Percentiles rank a stretch among this genome's conserved stretches.
phyloP scores from a whole-genome alignment of 2,797 vertebrate species.

The Pitangus sulphuratus region DNA sequence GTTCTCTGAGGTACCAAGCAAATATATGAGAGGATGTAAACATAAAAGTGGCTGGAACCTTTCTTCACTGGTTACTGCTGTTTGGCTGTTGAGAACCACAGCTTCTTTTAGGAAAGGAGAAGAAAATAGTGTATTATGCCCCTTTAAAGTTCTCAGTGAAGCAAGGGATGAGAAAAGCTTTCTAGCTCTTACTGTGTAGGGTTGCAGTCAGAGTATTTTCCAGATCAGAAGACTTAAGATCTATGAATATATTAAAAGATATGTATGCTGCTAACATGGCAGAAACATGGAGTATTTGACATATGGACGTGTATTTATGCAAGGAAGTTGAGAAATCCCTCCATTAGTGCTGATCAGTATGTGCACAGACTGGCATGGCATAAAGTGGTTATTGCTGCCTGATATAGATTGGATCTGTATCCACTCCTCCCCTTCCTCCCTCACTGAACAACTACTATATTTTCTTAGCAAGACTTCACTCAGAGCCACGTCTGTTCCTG shows the following conservation, averaged over 20 bases:
- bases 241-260: not conserved
- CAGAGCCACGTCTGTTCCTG: not conserved
- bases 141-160: not conserved
- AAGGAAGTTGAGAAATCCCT: not conserved
- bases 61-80: not conserved
- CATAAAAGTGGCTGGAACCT: not conserved
- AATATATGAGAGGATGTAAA: not conserved
- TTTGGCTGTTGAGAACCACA: not conserved
- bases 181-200: accelerated
- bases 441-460: not conserved
- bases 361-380: not conserved
- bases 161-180: not conserved
- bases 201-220: not conserved
- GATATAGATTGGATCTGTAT: not conserved
- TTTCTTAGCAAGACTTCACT: not conserved
- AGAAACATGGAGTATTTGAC: not conserved
- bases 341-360: not conserved
- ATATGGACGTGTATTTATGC: not conserved
- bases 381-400: not conserved
- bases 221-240: not conserved
- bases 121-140: not conserved
- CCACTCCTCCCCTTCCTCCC: not conserved
- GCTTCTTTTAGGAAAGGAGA: not conserved
- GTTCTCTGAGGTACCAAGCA: not conserved
- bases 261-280: not conserved